phyloP scores from a whole-genome alignment of 2,113 vertebrate genomes.

The Cryptomyrus ogoouensis region DNA sequence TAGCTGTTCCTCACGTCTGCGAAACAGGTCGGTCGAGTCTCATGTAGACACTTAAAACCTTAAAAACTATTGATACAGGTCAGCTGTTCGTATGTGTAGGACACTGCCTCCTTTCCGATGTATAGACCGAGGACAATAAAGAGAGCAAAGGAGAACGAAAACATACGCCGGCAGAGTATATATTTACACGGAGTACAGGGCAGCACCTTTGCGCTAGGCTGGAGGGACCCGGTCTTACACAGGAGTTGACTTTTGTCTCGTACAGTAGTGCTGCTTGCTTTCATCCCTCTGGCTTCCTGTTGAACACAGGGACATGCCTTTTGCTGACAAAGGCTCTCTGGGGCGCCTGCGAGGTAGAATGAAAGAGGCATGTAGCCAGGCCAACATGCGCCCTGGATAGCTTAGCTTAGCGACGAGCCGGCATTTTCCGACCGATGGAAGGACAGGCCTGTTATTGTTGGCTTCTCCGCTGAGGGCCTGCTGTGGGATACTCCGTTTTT shows the following conservation, averaged over 20 bases:
- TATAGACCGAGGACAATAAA: background rate
- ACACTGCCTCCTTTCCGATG: background rate
- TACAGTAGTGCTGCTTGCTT: background rate
- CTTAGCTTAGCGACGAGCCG: background rate
- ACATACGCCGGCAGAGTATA: background rate
- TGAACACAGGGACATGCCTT: background rate
- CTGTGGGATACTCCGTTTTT: constrained; percentile 12
- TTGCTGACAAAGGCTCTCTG: background rate
- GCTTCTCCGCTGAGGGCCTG: constrained; percentile 18
- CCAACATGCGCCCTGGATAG: background rate
- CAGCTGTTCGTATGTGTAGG: background rate
- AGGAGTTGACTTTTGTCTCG: background rate
- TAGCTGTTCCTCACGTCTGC: constrained; percentile 41
- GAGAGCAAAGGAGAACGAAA: background rate
- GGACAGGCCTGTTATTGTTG: background rate
- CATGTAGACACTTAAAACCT: background rate
- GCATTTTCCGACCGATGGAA: background rate
- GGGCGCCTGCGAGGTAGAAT: background rate
- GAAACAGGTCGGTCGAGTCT: constrained; percentile 49
- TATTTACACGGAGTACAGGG: background rate
- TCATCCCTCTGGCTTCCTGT: background rate
- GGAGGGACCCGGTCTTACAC: background rate
- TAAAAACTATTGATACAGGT: background rate
- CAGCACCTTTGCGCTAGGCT: background rate
- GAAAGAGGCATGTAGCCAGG: background rate